These are phyloP conservation scores for Peromyscus maniculatus DNA, from an alignment of 2,113 vertebrate genomes.

Conservation along the genomic window DNA sequence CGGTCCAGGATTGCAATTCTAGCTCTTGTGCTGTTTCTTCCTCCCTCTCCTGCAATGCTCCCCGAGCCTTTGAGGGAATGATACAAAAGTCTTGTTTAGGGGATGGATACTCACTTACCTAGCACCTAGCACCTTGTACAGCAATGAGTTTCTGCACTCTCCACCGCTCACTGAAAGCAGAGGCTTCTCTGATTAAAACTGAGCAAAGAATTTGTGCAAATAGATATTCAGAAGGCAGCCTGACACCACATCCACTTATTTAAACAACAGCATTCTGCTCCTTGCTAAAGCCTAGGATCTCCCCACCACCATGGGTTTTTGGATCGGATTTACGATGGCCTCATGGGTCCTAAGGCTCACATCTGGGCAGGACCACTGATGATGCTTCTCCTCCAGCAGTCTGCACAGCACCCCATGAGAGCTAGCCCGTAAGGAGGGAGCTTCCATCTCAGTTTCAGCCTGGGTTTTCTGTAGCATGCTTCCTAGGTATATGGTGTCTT, in stretches of 20 bases:
- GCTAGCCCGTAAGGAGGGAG: not conserved
- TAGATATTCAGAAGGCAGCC: not conserved
- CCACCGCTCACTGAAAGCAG: not conserved
- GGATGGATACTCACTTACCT: not conserved
- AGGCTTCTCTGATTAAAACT: not conserved
- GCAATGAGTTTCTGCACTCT: not conserved
- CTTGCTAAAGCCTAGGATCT: not conserved
- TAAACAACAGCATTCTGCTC: not conserved
- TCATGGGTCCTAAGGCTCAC: no score
- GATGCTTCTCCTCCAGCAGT: not conserved
- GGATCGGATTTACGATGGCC: no score
- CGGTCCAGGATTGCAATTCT: not conserved
- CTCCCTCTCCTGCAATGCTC: not conserved
- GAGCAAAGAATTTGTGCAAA: not conserved
- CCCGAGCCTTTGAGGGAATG: no score
- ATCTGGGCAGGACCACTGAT: no score
- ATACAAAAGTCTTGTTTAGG: no score
- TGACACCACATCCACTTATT: not conserved
- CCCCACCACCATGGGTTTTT: not conserved
- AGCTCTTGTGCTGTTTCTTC: no score
- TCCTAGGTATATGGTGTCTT: not conserved
- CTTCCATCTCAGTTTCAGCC: no score
- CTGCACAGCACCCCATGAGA: not conserved
- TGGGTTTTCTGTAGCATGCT: not conserved
- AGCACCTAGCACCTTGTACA: not conserved